Percentiles rank a stretch among this genome's conserved stretches.
Evolutionary conservation across 2,888 invertebrate genomes (phyloP).

Genomic region (Hypomecis atomaria): DNA sequence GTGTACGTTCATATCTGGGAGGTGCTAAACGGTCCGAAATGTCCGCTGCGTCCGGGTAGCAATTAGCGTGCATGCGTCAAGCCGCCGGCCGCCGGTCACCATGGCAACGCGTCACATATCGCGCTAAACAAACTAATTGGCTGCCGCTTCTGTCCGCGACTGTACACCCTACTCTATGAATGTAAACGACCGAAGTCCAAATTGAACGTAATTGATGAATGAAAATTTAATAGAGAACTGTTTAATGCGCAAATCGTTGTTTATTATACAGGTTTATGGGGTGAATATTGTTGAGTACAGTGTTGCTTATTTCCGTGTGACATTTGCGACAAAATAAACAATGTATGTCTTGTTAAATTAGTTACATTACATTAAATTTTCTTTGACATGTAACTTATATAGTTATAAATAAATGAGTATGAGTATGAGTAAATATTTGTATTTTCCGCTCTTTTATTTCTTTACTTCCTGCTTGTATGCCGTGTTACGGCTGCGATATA

Average conservation of each 20-base stretch:
- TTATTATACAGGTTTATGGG: conserved; percentile 46
- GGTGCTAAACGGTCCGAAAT: conserved; percentile 71
- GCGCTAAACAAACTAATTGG: conserved; percentile 79
- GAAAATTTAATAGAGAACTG: conserved; percentile 49
- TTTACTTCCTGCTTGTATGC: background rate
- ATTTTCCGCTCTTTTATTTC: background rate
- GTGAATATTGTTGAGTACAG: conserved; percentile 41
- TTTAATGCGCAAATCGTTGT: conserved; percentile 40
- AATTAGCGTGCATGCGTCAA: conserved; percentile 69
- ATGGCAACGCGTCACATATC: conserved; percentile 63
- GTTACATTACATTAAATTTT: too few relatives aligned
- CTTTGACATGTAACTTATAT: too few relatives aligned
- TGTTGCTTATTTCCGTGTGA: background rate
- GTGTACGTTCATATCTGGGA: conserved; percentile 40
- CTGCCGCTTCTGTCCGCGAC: conserved; percentile 59
- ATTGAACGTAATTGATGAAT: conserved; percentile 53
- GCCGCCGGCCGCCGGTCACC: conserved; percentile 56
- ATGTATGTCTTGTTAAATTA: too few relatives aligned
- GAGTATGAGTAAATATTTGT: too few relatives aligned
- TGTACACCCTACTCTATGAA: conserved; percentile 55
- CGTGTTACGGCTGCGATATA: too few relatives aligned
- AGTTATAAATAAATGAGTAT: too few relatives aligned
- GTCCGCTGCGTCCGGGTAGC: conserved; percentile 59
- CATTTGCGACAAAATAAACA: background rate
- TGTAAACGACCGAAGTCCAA: conserved; percentile 48